phyloP scores from a whole-genome alignment of 2,888 invertebrate genomes.

The Acheta domesticus region DNA sequence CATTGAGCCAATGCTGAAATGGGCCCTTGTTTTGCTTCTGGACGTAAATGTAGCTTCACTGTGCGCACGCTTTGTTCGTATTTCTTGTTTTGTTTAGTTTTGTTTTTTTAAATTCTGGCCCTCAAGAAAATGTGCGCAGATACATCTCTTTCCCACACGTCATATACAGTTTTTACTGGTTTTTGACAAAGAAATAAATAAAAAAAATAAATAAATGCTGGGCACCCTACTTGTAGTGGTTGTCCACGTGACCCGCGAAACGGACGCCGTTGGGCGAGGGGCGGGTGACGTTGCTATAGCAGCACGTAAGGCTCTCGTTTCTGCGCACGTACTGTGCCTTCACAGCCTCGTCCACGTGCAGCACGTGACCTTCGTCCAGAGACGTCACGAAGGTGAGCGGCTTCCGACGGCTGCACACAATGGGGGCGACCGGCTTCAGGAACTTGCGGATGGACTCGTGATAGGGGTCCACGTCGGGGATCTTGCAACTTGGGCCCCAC shows the following conservation, averaged over 20 bases:
- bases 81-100: no score
- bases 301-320: constrained; percentile 36
- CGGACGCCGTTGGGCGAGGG: no score
- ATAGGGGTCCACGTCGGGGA: constrained; percentile 57
- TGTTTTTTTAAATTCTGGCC: no score
- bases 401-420: constrained; percentile 49
- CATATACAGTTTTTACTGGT: no score
- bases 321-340: constrained; percentile 43
- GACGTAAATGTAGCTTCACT: no score
- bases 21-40: no score
- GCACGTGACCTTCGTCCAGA: constrained; percentile 21
- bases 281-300: constrained; percentile 44
- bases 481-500: constrained; percentile 60
- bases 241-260: constrained; percentile 28
- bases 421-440: constrained; percentile 54
- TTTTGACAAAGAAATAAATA: no score
- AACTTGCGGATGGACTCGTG: constrained; percentile 53
- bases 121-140: no score
- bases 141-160: no score
- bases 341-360: constrained; percentile 38
- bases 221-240: constrained; percentile 28
- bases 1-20: no score
- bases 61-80: no score
- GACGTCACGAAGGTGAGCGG: constrained; percentile 44
- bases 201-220: no score